These are phyloP conservation scores for Aporophyla lueneburgensis DNA, from an alignment of 2,888 invertebrate species.

Conservation along the genomic window DNA sequence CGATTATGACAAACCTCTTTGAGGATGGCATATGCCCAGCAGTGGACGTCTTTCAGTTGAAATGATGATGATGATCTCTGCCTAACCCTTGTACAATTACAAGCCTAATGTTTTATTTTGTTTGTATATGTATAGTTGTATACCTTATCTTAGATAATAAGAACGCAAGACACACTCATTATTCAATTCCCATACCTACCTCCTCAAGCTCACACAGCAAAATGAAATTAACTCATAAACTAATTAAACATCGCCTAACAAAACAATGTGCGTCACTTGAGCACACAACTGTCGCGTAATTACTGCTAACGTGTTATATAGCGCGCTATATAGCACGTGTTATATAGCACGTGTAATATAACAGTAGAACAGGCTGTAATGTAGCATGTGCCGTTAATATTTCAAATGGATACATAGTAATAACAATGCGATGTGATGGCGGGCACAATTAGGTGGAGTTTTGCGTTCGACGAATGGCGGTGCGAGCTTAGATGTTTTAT, in stretches of 20 bases:
- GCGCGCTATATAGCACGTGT: conserved; percentile 56
- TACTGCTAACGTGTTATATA: conserved; percentile 65
- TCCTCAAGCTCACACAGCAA: conserved; percentile 32
- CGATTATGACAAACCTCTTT: no score
- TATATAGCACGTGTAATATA: conserved; percentile 59
- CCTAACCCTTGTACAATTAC: background rate
- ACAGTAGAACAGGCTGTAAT: conserved; percentile 66
- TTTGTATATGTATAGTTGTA: background rate
- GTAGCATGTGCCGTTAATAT: conserved; percentile 81
- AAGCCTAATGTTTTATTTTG: background rate
- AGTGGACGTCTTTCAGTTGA: no score
- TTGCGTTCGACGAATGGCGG: conserved; percentile 50
- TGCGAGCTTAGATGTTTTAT: conserved; percentile 52
- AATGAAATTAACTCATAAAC: conserved; percentile 58
- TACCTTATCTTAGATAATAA: background rate
- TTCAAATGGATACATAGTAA: conserved; percentile 85
- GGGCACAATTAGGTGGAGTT: conserved; percentile 77
- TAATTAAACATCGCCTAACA: conserved; percentile 64
- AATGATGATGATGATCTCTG: no score
- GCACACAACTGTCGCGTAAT: conserved; percentile 71
- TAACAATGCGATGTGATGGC: conserved; percentile 83
- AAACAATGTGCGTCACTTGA: conserved; percentile 64
- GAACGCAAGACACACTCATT: conserved; percentile 2
- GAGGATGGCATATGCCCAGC: no score
- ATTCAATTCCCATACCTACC: conserved; percentile 22